phyloP scores from a whole-genome alignment of 2,797 vertebrate genomes.

The Pseudocheirus occidentalis region DNA sequence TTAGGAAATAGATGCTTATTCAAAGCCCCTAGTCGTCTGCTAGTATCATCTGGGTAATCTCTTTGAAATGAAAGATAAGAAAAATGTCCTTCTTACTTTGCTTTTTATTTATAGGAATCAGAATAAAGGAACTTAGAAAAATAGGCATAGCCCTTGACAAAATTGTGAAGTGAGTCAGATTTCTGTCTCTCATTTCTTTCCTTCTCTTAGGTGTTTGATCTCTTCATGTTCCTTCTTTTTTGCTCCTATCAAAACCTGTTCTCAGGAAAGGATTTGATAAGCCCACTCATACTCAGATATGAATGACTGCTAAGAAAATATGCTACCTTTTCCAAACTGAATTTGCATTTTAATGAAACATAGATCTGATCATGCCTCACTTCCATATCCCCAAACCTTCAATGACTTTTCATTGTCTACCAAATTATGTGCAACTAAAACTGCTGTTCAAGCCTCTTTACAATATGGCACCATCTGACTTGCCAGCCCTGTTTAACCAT shows the following conservation, averaged over 20 bases:
- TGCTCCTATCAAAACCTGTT: not conserved
- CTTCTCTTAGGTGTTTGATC: not conserved
- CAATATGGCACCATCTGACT: not conserved
- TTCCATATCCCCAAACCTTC: not conserved
- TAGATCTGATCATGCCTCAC: not conserved
- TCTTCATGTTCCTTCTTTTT: constrained; percentile 1
- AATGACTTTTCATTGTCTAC: not conserved
- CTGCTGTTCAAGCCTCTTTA: not conserved
- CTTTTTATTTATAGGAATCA: not conserved
- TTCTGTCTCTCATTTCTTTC: not conserved
- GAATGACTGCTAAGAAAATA: constrained; percentile 21
- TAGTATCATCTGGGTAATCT: not conserved
- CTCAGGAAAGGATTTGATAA: constrained; percentile 34
- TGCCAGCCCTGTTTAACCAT: not conserved
- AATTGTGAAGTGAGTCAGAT: not conserved
- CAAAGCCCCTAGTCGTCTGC: not conserved
- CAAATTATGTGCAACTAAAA: not conserved
- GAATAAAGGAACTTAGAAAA: not conserved
- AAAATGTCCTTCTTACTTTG: not conserved
- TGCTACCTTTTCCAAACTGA: not conserved
- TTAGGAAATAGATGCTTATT: constrained; percentile 1
- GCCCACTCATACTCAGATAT: not conserved
- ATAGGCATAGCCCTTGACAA: not conserved
- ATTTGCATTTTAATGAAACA: not conserved
- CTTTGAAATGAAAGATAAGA: not conserved